Conservation (phyloP, 64 coral and sea anemone species). For the Astreopora myriophthalma region DNA sequence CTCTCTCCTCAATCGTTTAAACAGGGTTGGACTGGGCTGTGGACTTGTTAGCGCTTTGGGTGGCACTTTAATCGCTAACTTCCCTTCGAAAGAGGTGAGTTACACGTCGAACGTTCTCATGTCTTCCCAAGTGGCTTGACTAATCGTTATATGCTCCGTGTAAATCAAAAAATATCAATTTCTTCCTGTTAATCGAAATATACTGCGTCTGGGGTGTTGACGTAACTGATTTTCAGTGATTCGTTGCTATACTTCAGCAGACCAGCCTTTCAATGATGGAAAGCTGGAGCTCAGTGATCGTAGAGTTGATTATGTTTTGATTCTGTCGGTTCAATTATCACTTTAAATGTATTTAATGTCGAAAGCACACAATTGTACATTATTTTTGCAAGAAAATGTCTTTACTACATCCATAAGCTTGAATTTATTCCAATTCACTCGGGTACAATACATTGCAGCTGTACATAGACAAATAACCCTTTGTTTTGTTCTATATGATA, state of each 20-base stretch:
- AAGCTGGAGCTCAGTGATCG: not conserved
- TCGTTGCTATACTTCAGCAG: not conserved
- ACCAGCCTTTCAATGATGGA: not conserved
- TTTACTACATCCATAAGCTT: not conserved
- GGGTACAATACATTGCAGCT: not conserved
- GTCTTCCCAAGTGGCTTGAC: not conserved
- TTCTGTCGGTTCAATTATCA: not conserved
- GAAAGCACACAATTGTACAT: not conserved
- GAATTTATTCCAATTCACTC: not conserved
- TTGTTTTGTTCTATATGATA: not conserved
- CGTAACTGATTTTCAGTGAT: not conserved
- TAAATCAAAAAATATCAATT: not conserved
- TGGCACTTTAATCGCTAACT: constrained; percentile 88
- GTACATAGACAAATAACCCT: not conserved
- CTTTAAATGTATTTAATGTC: not conserved
- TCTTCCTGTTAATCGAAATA: not conserved
- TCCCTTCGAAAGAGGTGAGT: constrained; percentile 91
- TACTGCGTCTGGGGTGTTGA: not conserved
- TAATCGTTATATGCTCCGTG: not conserved
- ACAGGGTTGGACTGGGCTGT: constrained; percentile 75
- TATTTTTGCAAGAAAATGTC: constrained; percentile 8
- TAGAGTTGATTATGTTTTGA: not conserved
- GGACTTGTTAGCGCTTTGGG: constrained; percentile 79
- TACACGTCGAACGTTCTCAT: not conserved
- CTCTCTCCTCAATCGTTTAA: constrained; percentile 66